Evolutionary conservation across 1,140 invertebrate genomes (phyloP), one percentile per base, ranked within the genome.

Genomic region (Drosophila nikananu): DNA sequence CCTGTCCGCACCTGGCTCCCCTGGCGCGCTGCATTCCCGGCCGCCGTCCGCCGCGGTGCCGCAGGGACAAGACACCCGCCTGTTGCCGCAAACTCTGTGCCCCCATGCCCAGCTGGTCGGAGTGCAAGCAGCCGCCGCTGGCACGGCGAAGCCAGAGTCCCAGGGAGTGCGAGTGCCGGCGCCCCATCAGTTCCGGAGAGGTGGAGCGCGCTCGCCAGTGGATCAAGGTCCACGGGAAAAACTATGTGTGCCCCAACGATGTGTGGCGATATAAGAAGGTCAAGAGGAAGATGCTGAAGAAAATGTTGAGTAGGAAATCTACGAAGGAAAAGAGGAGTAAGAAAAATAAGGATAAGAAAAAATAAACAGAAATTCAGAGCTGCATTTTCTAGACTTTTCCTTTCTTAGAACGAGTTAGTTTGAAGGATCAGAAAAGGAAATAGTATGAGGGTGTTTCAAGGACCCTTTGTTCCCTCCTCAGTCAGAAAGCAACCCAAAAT

Each of bases 101-200:
- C 5, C 80, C 80, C 0, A 27, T 62, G 32, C 80, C 80, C 37
- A 32, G 57, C n/a, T 83, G 74, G 60, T 83, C 80, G 5, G 80
- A 83, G 37, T 81, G 80, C 32, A 73, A 55, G n/a, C 25, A 63
- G 6, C 57, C 68, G 1, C 12, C 39, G 13, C 17, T 78, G 39
- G 67, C 63, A 4, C 42, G 10, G 21, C 12, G 12, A 8, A 25
- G 42, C 0, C 6, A 0, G 7, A 25, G 49, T 3, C 41, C 49
- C 1, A 19, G 25, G 4, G 78, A 83, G 25, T 82, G 80, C 48
- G 71, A 66, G 5, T 83, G 80, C 39, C 21, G 6, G 17, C 17
- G 32, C 3, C 21, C 54, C 13, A 57, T 77, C 4, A 67, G 48
- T 32, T 55, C 17, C 5, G 57, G 75, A 17, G 62, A 61, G 23